These are phyloP conservation scores for Cephus runcator DNA, from an alignment of 2,888 invertebrate species.

Conservation along the genomic window DNA sequence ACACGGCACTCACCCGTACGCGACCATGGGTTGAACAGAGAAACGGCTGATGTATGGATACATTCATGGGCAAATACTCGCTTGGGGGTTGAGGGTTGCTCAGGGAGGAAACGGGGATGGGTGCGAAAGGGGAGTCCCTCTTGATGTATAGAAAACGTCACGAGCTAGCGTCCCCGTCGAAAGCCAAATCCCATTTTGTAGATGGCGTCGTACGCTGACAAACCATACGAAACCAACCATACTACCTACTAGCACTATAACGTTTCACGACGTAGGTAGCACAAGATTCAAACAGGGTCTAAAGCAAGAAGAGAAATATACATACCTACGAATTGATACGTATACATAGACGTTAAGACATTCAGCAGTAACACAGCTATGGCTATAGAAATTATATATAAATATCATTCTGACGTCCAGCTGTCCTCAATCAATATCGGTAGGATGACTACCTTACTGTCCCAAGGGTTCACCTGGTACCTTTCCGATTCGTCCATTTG, in stretches of 20 bases:
- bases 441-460: not conserved
- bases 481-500: not conserved
- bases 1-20: not conserved
- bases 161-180: conserved; percentile 4
- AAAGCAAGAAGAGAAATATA: not conserved
- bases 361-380: not conserved
- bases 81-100: conserved; percentile 7
- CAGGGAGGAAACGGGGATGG: conserved; percentile 1
- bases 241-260: not conserved
- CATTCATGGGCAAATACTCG: conserved; percentile 23
- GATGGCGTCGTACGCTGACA: not conserved
- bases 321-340: not conserved
- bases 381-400: not conserved
- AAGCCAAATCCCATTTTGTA: conserved; percentile 13
- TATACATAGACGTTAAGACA: not conserved
- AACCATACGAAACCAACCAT: not conserved
- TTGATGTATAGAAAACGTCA: conserved; percentile 24
- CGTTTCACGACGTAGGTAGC: not conserved
- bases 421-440: not conserved
- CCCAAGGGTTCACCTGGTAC: not conserved
- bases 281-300: not conserved
- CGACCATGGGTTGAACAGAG: not conserved
- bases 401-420: not conserved
- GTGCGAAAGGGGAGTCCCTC: conserved; percentile 21
- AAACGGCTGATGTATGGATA: conserved; percentile 22